phyloP scores from a whole-genome alignment of 2,888 invertebrate species.

The Parasteatoda lunata region DNA sequence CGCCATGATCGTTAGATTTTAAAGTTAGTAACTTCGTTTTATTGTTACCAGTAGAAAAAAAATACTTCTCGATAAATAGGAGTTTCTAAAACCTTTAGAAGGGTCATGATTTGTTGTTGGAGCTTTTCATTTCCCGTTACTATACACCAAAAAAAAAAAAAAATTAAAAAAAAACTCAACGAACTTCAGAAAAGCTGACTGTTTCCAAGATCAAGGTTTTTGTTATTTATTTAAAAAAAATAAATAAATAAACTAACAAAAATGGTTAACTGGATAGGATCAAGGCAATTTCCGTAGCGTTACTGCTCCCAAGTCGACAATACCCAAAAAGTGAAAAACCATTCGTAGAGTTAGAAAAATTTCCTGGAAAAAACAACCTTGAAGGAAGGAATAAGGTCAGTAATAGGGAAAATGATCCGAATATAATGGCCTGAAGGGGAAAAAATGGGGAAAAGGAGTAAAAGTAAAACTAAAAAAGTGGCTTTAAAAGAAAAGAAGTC shows the following conservation, averaged over 20 bases:
- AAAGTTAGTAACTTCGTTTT: no score
- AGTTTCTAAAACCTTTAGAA: not conserved
- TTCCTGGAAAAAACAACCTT: constrained; percentile 41
- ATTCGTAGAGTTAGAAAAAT: constrained; percentile 21
- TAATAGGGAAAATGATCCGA: constrained; percentile 67
- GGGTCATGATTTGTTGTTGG: constrained; percentile 9
- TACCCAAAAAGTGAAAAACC: constrained; percentile 38
- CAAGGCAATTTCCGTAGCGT: constrained; percentile 57
- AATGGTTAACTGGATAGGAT: constrained; percentile 31
- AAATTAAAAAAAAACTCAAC: constrained; percentile 8
- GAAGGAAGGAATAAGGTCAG: constrained; percentile 57
- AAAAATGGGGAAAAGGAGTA: constrained; percentile 17
- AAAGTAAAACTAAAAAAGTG: constrained; percentile 25
- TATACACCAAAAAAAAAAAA: not conserved
- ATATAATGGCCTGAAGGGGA: constrained; percentile 55
- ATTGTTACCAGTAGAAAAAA: no score
- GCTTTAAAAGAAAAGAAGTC: constrained; percentile 42
- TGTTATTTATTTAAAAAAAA: not conserved
- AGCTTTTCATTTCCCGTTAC: not conserved
- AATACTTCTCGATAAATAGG: not conserved
- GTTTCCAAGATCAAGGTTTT: not conserved
- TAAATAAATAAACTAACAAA: not conserved
- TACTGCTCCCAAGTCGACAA: constrained; percentile 64
- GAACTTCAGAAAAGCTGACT: constrained; percentile 2
- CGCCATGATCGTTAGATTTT: no score